These are phyloP conservation scores for Montipora capricornis DNA, from an alignment of 64 coral and sea anemone genomes.

Conservation along the genomic window DNA sequence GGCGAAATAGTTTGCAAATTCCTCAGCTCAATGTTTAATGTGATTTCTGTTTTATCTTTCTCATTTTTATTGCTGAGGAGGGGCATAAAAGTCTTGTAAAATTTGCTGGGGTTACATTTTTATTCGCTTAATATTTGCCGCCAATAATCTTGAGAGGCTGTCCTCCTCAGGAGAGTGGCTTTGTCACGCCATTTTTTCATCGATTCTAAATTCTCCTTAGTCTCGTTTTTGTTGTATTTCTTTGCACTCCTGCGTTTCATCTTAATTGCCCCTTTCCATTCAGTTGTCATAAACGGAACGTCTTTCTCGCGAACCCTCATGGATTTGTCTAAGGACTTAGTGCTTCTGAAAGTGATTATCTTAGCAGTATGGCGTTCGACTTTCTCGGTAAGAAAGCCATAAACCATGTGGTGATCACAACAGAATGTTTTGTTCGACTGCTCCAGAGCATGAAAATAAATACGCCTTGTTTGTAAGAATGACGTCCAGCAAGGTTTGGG, in stretches of 20 bases:
- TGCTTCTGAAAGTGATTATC: constrained; percentile 63
- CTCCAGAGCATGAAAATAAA: constrained; percentile 28
- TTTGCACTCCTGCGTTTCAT: constrained; percentile 53
- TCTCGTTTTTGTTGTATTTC: not conserved
- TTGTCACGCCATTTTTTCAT: constrained; percentile 54
- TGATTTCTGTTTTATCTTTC: constrained; percentile 1
- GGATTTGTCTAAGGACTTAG: constrained; percentile 45
- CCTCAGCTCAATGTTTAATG: constrained; percentile 8
- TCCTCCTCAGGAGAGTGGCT: constrained; percentile 40
- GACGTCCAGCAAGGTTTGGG: constrained; percentile 52
- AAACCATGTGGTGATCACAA: constrained; percentile 53
- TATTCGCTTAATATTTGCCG: not conserved
- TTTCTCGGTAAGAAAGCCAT: constrained; percentile 10
- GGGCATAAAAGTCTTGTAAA: constrained; percentile 32
- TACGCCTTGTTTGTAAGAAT: constrained; percentile 55
- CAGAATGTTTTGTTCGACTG: not conserved
- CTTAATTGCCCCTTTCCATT: constrained; percentile 46
- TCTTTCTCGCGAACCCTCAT: constrained; percentile 32
- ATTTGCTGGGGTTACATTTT: constrained; percentile 21
- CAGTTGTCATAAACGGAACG: constrained; percentile 32
- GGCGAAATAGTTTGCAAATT: constrained; percentile 46
- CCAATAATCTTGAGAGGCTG: constrained; percentile 37
- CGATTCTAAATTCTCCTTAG: not conserved
- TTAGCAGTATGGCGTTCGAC: constrained; percentile 51
- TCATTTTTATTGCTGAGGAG: not conserved